phyloP scores from a whole-genome alignment of 2,113 vertebrate genomes.

The Indri indri region DNA sequence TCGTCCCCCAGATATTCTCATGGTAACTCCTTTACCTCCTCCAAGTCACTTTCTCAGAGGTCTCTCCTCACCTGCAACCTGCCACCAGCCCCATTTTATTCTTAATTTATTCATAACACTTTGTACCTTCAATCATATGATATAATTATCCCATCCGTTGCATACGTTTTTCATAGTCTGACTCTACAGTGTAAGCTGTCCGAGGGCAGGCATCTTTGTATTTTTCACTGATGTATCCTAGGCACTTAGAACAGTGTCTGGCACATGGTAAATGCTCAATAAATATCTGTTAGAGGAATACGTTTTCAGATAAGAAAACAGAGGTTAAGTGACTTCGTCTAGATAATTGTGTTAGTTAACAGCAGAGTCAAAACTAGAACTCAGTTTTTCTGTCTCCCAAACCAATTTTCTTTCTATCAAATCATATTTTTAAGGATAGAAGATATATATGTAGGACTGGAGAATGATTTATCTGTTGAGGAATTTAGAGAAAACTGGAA shows the following conservation, averaged over 20 bases:
- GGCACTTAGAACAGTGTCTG: neutral
- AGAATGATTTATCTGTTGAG: neutral
- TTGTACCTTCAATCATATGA: neutral
- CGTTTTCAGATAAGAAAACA: neutral
- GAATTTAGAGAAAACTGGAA: constrained; percentile 48
- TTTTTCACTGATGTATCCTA: neutral
- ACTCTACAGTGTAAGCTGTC: neutral
- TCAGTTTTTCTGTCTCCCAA: neutral
- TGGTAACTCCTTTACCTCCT: neutral
- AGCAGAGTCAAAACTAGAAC: neutral
- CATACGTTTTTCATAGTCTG: neutral
- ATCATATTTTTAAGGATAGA: neutral
- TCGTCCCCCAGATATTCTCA: neutral
- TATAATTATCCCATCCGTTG: neutral
- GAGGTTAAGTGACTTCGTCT: neutral
- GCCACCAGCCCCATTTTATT: neutral
- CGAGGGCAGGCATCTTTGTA: neutral
- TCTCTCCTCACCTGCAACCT: neutral
- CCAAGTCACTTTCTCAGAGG: neutral
- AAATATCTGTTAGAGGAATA: neutral
- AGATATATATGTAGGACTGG: neutral
- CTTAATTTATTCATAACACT: neutral
- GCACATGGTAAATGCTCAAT: neutral
- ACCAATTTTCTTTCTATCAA: neutral
- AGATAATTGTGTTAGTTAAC: neutral